These are phyloP conservation scores for Mesocentrotus franciscanus DNA, from an alignment of 53 echinoderm and acorn worm genomes.

Conservation along the genomic window DNA sequence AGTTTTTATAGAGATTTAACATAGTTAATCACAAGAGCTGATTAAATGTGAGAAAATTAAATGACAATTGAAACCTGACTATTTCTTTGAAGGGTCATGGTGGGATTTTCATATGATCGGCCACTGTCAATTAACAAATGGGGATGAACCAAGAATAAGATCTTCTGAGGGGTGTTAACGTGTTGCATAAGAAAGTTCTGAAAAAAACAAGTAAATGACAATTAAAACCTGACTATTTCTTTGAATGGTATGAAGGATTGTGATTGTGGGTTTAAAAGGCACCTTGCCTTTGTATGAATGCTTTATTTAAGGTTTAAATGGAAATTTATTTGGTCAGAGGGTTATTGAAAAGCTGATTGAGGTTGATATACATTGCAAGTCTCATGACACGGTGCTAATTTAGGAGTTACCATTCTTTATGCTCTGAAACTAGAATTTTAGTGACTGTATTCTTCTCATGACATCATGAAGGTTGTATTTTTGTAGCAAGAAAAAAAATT, in stretches of 20 bases:
- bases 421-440: background rate
- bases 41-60: background rate
- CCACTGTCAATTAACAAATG: too few species aligned
- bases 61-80: background rate
- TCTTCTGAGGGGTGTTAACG: too few species aligned
- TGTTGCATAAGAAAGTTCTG: too few species aligned
- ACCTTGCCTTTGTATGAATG: background rate
- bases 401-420: background rate
- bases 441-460: background rate
- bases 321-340: background rate
- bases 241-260: background rate
- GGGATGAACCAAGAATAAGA: too few species aligned
- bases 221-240: background rate
- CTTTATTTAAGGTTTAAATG: conserved; percentile 12
- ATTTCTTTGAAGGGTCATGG: background rate
- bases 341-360: background rate
- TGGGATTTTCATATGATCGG: too few species aligned
- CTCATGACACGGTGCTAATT: background rate
- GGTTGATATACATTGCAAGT: background rate
- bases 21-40: background rate
- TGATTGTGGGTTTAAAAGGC: background rate
- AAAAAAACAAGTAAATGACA: background rate
- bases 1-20: background rate
- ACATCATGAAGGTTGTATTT: conserved; percentile 23
- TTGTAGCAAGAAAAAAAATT: background rate